Conservation (phyloP, 2,797 vertebrate genomes). For the Pelodytes ibericus region DNA sequence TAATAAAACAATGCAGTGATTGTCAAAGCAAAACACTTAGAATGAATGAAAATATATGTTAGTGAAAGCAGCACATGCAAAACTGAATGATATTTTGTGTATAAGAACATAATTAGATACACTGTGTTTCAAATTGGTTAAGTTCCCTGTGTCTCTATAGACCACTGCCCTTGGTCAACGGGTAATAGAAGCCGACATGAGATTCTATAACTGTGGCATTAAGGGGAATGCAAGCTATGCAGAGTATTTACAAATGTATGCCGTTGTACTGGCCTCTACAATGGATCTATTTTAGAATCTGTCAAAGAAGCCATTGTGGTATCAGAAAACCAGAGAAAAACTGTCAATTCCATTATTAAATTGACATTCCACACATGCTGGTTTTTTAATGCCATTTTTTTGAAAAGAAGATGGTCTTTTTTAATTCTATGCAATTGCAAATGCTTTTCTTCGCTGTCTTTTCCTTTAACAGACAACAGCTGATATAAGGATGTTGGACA, state of each 20-base stretch:
- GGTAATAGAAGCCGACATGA: conserved; percentile 77
- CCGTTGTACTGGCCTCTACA: conserved; percentile 86
- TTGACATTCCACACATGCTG: conserved; percentile 89
- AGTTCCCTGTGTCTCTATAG: conserved; percentile 56
- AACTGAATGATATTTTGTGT: conserved; percentile 18
- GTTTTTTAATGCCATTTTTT: conserved; percentile 72
- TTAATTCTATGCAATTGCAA: conserved; percentile 58
- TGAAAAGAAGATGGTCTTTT: conserved; percentile 74
- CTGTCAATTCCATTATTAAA: conserved; percentile 91
- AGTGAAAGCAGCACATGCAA: conserved; percentile 33
- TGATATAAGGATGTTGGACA: conserved; percentile 64
- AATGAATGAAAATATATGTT: conserved; percentile 52
- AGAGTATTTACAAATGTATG: conserved; percentile 96
- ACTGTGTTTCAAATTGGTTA: conserved; percentile 39
- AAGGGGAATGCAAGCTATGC: conserved; percentile 90
- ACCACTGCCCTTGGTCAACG: conserved; percentile 55
- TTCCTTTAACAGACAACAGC: conserved; percentile 65
- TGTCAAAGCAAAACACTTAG: conserved; percentile 17
- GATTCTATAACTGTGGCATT: conserved; percentile 77
- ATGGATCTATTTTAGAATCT: conserved; percentile 90
- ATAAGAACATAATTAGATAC: conserved; percentile 41
- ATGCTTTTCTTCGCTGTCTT: conserved; percentile 67
- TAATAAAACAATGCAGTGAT: conserved; percentile 10
- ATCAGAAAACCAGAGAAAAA: conserved; percentile 77
- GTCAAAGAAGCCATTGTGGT: conserved; percentile 95